Evolutionary conservation across 2,797 vertebrate genomes (phyloP), one percentile per base, ranked within the genome.

Genomic region (Decapterus maruadsi): DNA sequence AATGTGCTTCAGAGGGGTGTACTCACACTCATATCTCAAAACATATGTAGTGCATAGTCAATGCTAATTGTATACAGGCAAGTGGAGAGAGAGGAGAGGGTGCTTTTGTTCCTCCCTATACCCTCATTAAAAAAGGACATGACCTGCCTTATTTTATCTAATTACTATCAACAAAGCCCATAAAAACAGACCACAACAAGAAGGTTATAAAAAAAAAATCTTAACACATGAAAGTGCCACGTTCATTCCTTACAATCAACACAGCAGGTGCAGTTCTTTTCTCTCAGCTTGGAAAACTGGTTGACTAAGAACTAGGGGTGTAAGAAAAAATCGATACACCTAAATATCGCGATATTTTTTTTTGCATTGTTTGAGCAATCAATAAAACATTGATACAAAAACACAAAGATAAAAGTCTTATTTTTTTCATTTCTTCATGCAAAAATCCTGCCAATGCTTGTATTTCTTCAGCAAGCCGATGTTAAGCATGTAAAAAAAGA

Each of bases 191-290:
- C 26, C n/a, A 8, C 20, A 74, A 72, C 7, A 36, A 43, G 2
- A 48, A n/a, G 45, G 4, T 16, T 8, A 8, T 0, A 48, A 48
- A 48, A 72, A 48, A 72, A 57, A 63, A 46, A 73, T 7, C 14
- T 16, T 2, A 59, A 48, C 53, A 77, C 9, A 36, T 46, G 45
- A 61, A 48, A 53, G 53, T 51, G 65, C 56, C 60, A 77, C 12
- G 50, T 26, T 62, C 26, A 20, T 57, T 50, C 55, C 73, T 68
- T 42, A n/a, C 48, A 50, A 58, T 65, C 22, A 76, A 71, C 68
- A 70, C 75, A 77, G 62, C 70, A 70, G 13, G 58, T 65, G 56
- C 12, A 69, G 50, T 53, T 64, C 53, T 71, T 57, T 53, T 65
- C 8, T 78, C 34, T 29, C 26, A 57, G 59, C 26, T 58, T 31